phyloP scores from a whole-genome alignment of 2,888 invertebrate species.

The Idaea aversata region DNA sequence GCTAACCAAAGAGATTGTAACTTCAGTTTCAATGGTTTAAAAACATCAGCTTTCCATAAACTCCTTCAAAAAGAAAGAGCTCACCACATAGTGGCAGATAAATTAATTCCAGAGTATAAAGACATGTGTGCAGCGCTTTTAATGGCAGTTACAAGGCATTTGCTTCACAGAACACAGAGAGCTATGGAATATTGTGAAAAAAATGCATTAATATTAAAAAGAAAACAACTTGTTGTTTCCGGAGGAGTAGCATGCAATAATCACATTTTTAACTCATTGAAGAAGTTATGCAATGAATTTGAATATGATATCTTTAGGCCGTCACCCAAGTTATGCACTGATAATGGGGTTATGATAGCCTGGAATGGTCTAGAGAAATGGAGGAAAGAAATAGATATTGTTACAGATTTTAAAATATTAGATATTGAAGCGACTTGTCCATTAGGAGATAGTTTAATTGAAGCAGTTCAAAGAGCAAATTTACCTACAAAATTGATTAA shows the following conservation, averaged over 20 bases:
- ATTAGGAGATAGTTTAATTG: slow-evolving; percentile 82
- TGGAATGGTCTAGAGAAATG: slow-evolving; percentile 97
- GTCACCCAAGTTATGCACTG: slow-evolving; percentile 92
- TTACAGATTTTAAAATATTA: slow-evolving; percentile 81
- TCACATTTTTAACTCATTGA: slow-evolving; percentile 86
- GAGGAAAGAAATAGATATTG: slow-evolving; percentile 72
- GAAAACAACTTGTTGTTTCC: slow-evolving; percentile 88
- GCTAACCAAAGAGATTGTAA: slow-evolving; percentile 87
- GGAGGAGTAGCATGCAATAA: slow-evolving; percentile 98
- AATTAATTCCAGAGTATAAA: slow-evolving; percentile 85
- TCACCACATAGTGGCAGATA: slow-evolving; percentile 82
- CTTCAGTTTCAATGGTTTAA: slow-evolving; percentile 95
- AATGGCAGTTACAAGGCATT: slow-evolving; percentile 85
- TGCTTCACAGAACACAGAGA: slow-evolving; percentile 91
- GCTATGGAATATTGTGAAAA: slow-evolving; percentile 88
- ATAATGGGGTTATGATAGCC: slow-evolving; percentile 99
- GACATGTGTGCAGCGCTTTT: slow-evolving; percentile 94
- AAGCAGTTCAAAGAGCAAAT: slow-evolving; percentile 77
- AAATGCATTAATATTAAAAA: slow-evolving; percentile 83
- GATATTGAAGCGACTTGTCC: slow-evolving; percentile 82
- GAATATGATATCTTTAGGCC: slow-evolving; percentile 87
- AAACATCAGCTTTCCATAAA: slow-evolving; percentile 80
- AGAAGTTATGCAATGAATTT: slow-evolving; percentile 84
- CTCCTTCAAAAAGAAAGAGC: slow-evolving; percentile 81
- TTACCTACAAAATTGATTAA: slow-evolving; percentile 71